Conservation (phyloP, 2,888 invertebrate genomes). For the Aleiodes alternator region DNA sequence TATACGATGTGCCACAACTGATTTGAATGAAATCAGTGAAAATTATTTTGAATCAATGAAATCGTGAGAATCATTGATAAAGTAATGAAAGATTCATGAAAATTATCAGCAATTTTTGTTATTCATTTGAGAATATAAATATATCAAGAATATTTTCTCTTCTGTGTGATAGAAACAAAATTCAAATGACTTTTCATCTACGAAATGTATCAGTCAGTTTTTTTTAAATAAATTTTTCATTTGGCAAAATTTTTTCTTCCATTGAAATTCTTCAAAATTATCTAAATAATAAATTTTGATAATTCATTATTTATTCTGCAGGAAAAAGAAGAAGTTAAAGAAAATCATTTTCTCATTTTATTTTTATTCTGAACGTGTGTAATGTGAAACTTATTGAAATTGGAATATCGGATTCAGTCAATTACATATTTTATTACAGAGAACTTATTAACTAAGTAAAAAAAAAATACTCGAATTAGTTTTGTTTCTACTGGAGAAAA, state of each 20-base stretch:
- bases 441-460: constrained; percentile 61
- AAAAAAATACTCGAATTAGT: constrained; percentile 60
- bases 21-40: background rate
- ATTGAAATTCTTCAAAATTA: background rate
- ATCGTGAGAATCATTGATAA: background rate
- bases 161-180: background rate
- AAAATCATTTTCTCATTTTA: constrained; percentile 19
- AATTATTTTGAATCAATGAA: background rate
- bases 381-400: constrained; percentile 43
- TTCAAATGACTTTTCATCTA: no score
- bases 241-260: background rate
- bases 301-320: background rate
- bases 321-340: background rate
- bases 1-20: background rate
- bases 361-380: constrained; percentile 6
- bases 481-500: constrained; percentile 41
- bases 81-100: background rate
- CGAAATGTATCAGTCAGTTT: no score
- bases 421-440: constrained; percentile 46
- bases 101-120: background rate
- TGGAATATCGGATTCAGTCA: constrained; percentile 56
- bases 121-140: background rate
- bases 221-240: background rate
- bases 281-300: background rate
- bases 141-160: background rate